Conservation (phyloP, 35 echinoderm and acorn worm genomes). For the Ophioderma brevispina region DNA sequence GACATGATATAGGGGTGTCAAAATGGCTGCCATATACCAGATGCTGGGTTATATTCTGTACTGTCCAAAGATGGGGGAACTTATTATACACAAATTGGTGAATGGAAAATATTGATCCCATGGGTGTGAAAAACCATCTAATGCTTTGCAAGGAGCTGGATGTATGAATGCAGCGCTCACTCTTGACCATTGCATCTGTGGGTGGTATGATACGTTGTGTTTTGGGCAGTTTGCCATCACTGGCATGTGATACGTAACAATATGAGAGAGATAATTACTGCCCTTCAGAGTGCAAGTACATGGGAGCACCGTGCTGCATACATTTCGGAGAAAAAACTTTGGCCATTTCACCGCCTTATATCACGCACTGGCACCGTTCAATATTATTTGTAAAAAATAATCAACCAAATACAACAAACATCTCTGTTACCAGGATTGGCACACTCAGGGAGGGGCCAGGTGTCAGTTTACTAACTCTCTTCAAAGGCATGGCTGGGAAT, state of each 20-base stretch:
- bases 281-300: conserved; percentile 58
- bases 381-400: conserved; percentile 65
- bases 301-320: conserved; percentile 59
- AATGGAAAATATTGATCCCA: conserved; percentile 37
- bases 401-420: conserved; percentile 65
- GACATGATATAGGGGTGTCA: conserved; percentile 17
- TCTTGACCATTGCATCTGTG: no score
- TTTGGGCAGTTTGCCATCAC: conserved; percentile 31
- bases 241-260: conserved; percentile 53
- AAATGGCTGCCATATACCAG: conserved; percentile 3
- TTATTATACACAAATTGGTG: conserved; percentile 57
- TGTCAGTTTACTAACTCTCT: conserved; percentile 58
- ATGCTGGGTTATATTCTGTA: conserved; percentile 35
- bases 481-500: conserved; percentile 8
- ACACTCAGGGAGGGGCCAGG: conserved; percentile 48
- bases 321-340: conserved; percentile 35
- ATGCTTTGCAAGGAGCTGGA: conserved; percentile 21
- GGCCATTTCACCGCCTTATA: conserved; percentile 38
- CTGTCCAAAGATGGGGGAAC: conserved; percentile 28
- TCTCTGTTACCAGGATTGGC: conserved; percentile 28
- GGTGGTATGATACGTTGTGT: no score
- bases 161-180: conserved; percentile 53
- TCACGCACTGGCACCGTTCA: conserved; percentile 45
- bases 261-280: conserved; percentile 56
- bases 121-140: not conserved